Evolutionary conservation across 1,140 invertebrate genomes (phyloP).

Genomic region (Stegodyphus mimosarum): DNA sequence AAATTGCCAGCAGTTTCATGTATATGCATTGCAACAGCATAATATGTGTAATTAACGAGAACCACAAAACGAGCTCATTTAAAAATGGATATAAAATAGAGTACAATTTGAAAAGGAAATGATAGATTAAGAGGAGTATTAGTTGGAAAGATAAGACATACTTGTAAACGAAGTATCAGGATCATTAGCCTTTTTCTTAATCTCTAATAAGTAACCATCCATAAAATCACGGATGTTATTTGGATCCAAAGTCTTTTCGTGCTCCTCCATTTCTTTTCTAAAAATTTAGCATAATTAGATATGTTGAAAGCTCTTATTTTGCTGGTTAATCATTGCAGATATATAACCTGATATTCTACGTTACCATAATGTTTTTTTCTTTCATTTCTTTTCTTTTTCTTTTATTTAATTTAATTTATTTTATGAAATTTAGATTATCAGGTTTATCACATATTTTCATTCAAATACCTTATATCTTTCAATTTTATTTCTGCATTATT

Average conservation of each 20-base stretch:
- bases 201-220: conserved; percentile 84
- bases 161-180: conserved; percentile 34
- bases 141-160: conserved; percentile 2
- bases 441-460: too few relatives aligned
- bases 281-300: background rate
- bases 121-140: background rate
- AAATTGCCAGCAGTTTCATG: too few relatives aligned
- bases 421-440: too few relatives aligned
- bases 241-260: conserved; percentile 77
- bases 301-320: too few relatives aligned
- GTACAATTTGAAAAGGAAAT: background rate
- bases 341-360: too few relatives aligned
- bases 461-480: too few relatives aligned
- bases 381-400: too few relatives aligned
- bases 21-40: too few relatives aligned
- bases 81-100: background rate
- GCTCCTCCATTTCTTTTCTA: conserved; percentile 77
- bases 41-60: background rate
- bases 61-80: background rate
- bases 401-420: too few relatives aligned
- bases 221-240: conserved; percentile 82
- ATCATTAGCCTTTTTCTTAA: conserved; percentile 68
- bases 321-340: too few relatives aligned
- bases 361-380: too few relatives aligned
- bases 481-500: too few relatives aligned